phyloP scores from a whole-genome alignment of 2,113 vertebrate genomes.

The Callithrix jacchus region DNA sequence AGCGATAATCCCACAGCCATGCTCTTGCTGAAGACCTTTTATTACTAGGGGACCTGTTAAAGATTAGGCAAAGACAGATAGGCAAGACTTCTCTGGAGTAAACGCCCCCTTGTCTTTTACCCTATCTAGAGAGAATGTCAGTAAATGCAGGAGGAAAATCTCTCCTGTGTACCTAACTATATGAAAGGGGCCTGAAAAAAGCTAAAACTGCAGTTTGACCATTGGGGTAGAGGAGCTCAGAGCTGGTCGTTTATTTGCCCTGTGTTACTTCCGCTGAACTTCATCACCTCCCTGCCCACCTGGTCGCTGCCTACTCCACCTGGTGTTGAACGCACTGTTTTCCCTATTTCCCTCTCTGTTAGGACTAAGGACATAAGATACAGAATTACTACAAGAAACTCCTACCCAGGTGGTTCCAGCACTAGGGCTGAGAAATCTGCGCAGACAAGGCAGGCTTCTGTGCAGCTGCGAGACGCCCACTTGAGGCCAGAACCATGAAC shows the following conservation, averaged over 20 bases:
- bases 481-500: constrained; percentile 20
- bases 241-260: neutral
- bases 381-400: constrained; percentile 5
- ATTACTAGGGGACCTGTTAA: neutral
- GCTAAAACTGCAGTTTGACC: neutral
- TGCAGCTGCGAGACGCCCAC: constrained; percentile 19
- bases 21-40: neutral
- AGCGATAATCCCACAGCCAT: neutral
- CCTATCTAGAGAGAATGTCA: neutral
- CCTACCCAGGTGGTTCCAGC: neutral
- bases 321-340: neutral
- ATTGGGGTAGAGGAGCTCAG: neutral
- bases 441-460: neutral
- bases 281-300: neutral
- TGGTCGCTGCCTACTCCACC: neutral
- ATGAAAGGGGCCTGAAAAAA: neutral
- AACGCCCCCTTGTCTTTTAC: neutral
- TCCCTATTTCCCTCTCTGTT: neutral
- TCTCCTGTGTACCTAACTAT: neutral
- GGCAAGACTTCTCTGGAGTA: neutral
- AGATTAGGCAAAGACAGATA: neutral
- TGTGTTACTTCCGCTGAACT: neutral
- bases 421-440: neutral
- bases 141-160: neutral
- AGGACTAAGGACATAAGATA: neutral